Conservation (phyloP, 2,113 vertebrate genomes). For the Polypterus senegalus region DNA sequence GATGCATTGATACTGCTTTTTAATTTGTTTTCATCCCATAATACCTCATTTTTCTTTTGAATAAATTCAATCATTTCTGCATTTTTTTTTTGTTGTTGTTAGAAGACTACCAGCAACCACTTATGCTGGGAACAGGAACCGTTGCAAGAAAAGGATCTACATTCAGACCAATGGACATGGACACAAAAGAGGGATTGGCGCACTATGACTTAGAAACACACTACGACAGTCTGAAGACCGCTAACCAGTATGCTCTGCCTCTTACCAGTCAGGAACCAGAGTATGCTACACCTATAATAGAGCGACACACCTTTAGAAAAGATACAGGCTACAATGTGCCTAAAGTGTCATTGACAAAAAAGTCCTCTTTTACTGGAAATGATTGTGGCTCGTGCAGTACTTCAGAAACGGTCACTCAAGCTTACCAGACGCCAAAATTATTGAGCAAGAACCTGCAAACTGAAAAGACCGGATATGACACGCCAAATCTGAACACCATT, state of each 20-base stretch:
- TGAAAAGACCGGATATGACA: constrained; percentile 45
- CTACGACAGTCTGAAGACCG: constrained; percentile 51
- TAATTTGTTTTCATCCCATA: no score
- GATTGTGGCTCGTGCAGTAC: constrained; percentile 25
- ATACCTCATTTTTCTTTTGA: no score
- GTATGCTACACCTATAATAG: constrained; percentile 74
- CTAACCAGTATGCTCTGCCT: constrained; percentile 65
- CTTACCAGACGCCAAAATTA: constrained; percentile 51
- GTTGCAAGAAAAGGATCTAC: constrained; percentile 72
- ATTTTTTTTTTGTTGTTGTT: constrained; percentile 13
- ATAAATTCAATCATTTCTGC: neutral
- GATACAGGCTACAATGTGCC: constrained; percentile 52
- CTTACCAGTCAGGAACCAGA: constrained; percentile 58
- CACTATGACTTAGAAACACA: constrained; percentile 33
- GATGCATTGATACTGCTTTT: no score
- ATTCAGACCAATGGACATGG: constrained; percentile 65
- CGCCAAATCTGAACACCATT: constrained; percentile 39
- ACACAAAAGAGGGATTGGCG: constrained; percentile 29
- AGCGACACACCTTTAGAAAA: constrained; percentile 46
- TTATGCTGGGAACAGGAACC: constrained; percentile 62
- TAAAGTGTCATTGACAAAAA: constrained; percentile 31
- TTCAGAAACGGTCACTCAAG: constrained; percentile 20
- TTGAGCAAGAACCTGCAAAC: constrained; percentile 19
- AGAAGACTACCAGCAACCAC: constrained; percentile 67
- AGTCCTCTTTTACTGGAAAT: constrained; percentile 37